Base-by-base conservation (phyloP, 2,113 vertebrate genomes). In the Vanacampus margaritifer region DNA sequence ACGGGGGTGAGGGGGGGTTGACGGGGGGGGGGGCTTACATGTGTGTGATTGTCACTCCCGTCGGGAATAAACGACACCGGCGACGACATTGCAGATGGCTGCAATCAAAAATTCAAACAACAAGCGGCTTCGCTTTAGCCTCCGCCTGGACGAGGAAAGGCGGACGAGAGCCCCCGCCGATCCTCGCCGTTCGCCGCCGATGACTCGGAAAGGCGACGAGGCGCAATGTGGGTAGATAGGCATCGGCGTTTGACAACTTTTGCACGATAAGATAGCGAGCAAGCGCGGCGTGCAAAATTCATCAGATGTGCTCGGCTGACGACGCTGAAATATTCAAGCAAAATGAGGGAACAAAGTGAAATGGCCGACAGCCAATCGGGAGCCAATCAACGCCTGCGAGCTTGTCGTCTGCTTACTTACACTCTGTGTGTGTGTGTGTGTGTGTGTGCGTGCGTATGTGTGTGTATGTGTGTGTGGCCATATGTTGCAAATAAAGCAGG, bases 71-170 rank as follows among this genome's bases (percentile, higher is more conserved):
- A 90, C 89, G 85, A 88, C 87, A 88, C 78, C 77, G 78, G 79
- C 85, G 79, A 86, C 84, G 76, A 85, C 57, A 48, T 78, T 85
- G 80, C 89, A 90, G 84, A 89, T 88, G 89, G 89, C 86, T 87
- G 77, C 85, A 88, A 90, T 90, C 86, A 89, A 87, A 89, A 85
- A 89, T 89, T 87, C 76, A 88, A 87, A 89, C 80, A 81, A 88
- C 84, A 86, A 87, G 86, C 82, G 77, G 84, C 80, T 79, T 85
- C 73, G 62, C 80, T 87, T 86, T 82, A 82, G 78, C 83, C 77
- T 75, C 76, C 76, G 77, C 83, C 75, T 32, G 17, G 37, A 23
- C 21, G 35, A 5, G 58, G 32, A 13, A 1, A 1, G 14, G 5
- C 35, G 57, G 69, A 82, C 83, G n/a, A n/a, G 86, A 82, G 85